A percentile compares a stretch with the other conserved stretches of the same genome.
Conservation (phyloP, 2,888 invertebrate genomes). For the Torymus auratus region DNA sequence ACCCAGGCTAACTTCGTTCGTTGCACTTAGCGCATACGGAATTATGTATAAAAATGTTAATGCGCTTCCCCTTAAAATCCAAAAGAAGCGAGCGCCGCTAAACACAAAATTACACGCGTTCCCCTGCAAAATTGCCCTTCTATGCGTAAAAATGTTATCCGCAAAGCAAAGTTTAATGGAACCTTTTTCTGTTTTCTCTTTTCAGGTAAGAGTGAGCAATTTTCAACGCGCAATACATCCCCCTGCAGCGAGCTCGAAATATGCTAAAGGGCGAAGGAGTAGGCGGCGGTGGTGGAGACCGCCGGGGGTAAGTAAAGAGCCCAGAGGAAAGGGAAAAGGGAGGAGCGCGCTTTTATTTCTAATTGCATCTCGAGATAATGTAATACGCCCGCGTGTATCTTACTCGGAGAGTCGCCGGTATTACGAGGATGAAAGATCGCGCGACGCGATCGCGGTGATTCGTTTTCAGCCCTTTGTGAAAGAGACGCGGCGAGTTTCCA, state of each 20-base stretch:
- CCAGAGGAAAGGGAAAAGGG: neutral
- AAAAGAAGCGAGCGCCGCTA: neutral
- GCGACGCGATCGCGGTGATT: neutral
- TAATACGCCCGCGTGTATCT: slow-evolving; percentile 46
- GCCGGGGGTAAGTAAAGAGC: slow-evolving; percentile 52
- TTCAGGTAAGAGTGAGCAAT: slow-evolving; percentile 66
- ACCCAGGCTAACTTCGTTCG: slow-evolving; percentile 7
- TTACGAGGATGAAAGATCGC: slow-evolving; percentile 18
- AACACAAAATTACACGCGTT: slow-evolving; percentile 26
- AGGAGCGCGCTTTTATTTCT: slow-evolving; percentile 67
- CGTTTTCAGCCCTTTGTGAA: no score
- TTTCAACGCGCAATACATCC: slow-evolving; percentile 52
- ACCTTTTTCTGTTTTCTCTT: slow-evolving; percentile 58
- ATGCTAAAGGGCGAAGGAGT: slow-evolving; percentile 40
- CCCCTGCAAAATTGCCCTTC: neutral
- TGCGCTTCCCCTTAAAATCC: neutral
- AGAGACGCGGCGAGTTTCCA: no score
- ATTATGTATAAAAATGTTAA: slow-evolving; percentile 30
- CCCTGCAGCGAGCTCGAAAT: slow-evolving; percentile 8
- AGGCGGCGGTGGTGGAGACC: neutral
- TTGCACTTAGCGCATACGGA: slow-evolving; percentile 12
- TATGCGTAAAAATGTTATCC: neutral
- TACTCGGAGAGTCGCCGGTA: slow-evolving; percentile 42
- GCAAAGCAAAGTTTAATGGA: slow-evolving; percentile 52
- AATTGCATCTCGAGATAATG: slow-evolving; percentile 65